phyloP scores from a whole-genome alignment of 2,113 vertebrate genomes.

The Pelecanus crispus region DNA sequence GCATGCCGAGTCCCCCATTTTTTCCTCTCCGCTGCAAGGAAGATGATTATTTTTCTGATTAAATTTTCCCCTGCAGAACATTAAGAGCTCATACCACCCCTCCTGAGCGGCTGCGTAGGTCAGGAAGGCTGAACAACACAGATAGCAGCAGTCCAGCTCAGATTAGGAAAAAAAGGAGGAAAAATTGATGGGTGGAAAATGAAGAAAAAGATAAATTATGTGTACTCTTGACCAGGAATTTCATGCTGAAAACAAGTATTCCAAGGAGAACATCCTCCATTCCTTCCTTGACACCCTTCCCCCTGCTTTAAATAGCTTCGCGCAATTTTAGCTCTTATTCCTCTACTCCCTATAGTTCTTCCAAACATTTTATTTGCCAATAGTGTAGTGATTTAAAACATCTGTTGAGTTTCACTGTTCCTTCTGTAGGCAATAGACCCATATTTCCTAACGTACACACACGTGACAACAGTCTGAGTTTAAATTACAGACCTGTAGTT shows the following conservation, averaged over 20 bases:
- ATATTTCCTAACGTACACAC: background rate
- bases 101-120: background rate
- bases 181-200: background rate
- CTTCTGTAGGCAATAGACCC: background rate
- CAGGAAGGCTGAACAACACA: background rate
- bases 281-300: background rate
- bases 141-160: background rate
- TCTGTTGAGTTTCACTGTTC: background rate
- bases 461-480: background rate
- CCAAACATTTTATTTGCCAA: background rate
- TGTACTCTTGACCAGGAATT: background rate
- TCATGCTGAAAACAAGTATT: background rate
- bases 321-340: background rate
- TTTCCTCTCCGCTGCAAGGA: slow-evolving; percentile 44
- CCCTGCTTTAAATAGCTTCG: background rate
- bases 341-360: background rate
- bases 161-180: background rate
- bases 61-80: slow-evolving; percentile 76
- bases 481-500: background rate
- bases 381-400: background rate
- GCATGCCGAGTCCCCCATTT: slow-evolving; percentile 38
- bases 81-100: slow-evolving; percentile 49
- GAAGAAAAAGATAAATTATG: background rate
- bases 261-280: background rate
- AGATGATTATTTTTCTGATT: slow-evolving; percentile 80